These are phyloP conservation scores for Odocoileus hemionus DNA, from an alignment of 2,113 vertebrate genomes.

Conservation along the genomic window DNA sequence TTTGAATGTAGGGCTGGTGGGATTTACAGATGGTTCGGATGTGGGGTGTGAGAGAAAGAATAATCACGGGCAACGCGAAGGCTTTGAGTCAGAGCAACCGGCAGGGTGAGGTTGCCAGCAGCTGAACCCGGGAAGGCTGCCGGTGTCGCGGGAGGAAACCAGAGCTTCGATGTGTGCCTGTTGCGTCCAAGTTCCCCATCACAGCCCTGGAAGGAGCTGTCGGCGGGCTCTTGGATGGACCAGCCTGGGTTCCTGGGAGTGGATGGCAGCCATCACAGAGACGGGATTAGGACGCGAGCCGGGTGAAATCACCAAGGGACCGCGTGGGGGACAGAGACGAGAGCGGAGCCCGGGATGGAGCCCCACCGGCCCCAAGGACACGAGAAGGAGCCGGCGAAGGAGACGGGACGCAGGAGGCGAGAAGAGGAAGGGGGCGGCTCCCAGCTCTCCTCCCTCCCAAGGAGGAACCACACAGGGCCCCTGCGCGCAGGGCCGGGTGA, in stretches of 20 bases:
- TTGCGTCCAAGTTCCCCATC: neutral
- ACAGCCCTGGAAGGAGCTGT: neutral
- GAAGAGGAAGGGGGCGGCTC: neutral
- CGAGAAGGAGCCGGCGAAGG: neutral
- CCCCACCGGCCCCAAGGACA: neutral
- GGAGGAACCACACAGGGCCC: neutral
- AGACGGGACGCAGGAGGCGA: neutral
- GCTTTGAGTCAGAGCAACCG: neutral
- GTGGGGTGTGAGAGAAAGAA: neutral
- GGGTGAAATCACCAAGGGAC: neutral
- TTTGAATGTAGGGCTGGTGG: neutral
- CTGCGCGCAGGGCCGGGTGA: neutral
- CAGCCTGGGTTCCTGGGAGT: neutral
- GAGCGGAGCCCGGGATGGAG: neutral
- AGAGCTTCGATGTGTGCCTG: neutral
- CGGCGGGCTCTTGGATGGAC: neutral
- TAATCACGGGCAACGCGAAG: neutral
- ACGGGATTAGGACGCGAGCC: neutral
- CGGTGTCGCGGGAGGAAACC: neutral
- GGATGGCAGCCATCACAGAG: neutral
- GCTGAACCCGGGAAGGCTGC: neutral
- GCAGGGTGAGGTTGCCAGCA: neutral
- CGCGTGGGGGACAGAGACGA: neutral
- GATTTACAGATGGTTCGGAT: neutral
- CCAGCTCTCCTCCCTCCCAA: neutral